These are phyloP conservation scores for Cephalopachus bancanus DNA, from an alignment of 2,797 vertebrate genomes.

Conservation along the genomic window DNA sequence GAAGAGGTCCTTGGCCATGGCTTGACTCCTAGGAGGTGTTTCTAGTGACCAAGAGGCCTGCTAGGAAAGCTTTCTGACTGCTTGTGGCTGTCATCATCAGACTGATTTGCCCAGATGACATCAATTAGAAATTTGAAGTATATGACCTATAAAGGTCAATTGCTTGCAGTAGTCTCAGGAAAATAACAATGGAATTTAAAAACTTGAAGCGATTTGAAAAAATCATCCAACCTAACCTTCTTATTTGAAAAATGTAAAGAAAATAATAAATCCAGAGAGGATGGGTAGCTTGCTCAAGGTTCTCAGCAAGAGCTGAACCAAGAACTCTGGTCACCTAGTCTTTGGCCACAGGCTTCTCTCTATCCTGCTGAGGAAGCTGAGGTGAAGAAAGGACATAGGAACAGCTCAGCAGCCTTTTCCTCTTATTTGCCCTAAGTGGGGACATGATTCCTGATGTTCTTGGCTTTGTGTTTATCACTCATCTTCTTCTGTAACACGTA, in stretches of 20 bases:
- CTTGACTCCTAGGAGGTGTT: neutral
- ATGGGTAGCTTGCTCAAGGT: neutral
- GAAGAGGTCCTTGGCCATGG: neutral
- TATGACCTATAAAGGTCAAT: conserved; percentile 5
- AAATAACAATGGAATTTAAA: conserved; percentile 46
- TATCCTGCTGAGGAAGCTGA: neutral
- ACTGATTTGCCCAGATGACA: conserved; percentile 67
- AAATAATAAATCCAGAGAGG: neutral
- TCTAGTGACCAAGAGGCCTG: neutral
- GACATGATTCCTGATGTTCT: neutral
- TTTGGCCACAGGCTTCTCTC: neutral
- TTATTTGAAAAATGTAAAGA: conserved; percentile 39
- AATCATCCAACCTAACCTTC: neutral
- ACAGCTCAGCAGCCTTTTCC: neutral
- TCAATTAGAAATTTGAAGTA: conserved; percentile 63
- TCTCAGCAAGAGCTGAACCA: neutral
- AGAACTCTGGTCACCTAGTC: neutral
- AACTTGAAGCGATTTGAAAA: conserved; percentile 9
- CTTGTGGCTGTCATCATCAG: neutral
- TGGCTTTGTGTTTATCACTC: neutral
- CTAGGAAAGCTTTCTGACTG: neutral
- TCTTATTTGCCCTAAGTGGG: neutral
- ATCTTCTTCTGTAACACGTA: neutral
- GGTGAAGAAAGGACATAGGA: neutral
- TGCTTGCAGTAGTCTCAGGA: neutral